Evolutionary conservation across 2,113 vertebrate genomes (phyloP), one percentile per base, ranked within the genome.

Genomic region (Oryzias melastigma): DNA sequence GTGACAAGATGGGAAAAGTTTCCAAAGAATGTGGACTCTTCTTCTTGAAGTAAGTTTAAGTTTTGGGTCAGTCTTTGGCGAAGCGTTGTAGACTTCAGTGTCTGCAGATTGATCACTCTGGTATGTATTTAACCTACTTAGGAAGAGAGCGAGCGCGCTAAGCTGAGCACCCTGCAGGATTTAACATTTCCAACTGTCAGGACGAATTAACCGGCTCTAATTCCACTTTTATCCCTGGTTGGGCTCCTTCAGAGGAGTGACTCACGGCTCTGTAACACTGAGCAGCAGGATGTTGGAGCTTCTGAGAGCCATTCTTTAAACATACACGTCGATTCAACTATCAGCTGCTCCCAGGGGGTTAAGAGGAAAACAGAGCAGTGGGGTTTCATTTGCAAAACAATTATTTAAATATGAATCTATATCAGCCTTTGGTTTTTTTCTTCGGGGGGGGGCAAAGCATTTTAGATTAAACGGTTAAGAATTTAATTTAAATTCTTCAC

Each of bases 111-210:
- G 81, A 87, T 87, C 80, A 73, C 71, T 65, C 66, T 69, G 74
- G 85, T 85, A 74, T 80, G 81, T 84, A 49, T 83, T 85, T 87
- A 87, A 85, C 85, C 85, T 84, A 87, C 83, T 87, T 87, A 83
- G 74, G 75, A 76, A 82, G 71, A 71, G 69, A 71, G 77, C 22
- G 71, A 85, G 58, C 47, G 59, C 58, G 46, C 71, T 83, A 83
- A 85, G 85, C 83, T 71, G 82, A 83, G 78, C 80, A 80, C 81
- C 85, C 85, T 87, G 81, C 83, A 87, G 83, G 85, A 85, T 87
- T 87, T 85, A 87, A 85, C 85, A 83, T 83, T 85, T 87, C 76
- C 83, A 85, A 83, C 85, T 85, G 85, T 87, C 85, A 87, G 76
- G 81, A 85, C 43, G 85, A 82, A 87, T 87, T 85, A 87, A 84